Evolutionary conservation across 2,113 vertebrate genomes (phyloP).

Genomic region (Corvus moneduloides): DNA sequence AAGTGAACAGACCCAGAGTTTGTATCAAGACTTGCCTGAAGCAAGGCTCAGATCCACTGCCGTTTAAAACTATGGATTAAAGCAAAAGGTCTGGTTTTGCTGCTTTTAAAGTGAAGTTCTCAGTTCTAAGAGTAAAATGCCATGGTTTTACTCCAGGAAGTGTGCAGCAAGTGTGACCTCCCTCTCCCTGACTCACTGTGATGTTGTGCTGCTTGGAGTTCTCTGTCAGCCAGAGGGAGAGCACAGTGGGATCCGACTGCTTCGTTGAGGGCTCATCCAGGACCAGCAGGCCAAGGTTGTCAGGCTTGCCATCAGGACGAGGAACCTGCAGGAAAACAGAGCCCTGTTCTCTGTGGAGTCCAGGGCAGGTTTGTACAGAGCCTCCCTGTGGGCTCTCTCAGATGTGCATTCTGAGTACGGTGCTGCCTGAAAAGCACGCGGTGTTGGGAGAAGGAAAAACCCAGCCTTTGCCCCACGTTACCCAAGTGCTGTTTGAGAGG

Average conservation of each 20-base stretch:
- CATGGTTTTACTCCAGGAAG: neutral
- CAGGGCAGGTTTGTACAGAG: neutral
- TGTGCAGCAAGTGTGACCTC: neutral
- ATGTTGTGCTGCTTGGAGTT: conserved; percentile 89
- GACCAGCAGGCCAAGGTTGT: conserved; percentile 86
- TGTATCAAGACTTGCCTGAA: neutral
- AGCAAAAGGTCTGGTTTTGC: neutral
- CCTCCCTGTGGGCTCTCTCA: neutral
- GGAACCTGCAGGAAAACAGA: conserved; percentile 79
- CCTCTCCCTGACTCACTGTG: conserved; percentile 66
- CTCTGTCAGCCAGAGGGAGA: conserved; percentile 91
- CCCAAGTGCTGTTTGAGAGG: neutral
- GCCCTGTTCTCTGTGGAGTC: neutral
- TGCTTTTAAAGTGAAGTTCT: neutral
- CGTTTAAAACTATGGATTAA: neutral
- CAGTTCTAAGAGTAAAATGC: neutral
- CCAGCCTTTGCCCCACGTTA: neutral
- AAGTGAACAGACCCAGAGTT: neutral
- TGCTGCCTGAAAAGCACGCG: neutral
- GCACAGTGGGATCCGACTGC: conserved; percentile 92
- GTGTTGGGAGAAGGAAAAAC: neutral
- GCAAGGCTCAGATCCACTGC: neutral
- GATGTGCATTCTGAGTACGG: fast-evolving
- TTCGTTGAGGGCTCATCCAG: conserved; percentile 93
- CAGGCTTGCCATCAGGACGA: conserved; percentile 81